Base-by-base conservation (phyloP, 2,888 invertebrate species). In the Agrochola circellaris region DNA sequence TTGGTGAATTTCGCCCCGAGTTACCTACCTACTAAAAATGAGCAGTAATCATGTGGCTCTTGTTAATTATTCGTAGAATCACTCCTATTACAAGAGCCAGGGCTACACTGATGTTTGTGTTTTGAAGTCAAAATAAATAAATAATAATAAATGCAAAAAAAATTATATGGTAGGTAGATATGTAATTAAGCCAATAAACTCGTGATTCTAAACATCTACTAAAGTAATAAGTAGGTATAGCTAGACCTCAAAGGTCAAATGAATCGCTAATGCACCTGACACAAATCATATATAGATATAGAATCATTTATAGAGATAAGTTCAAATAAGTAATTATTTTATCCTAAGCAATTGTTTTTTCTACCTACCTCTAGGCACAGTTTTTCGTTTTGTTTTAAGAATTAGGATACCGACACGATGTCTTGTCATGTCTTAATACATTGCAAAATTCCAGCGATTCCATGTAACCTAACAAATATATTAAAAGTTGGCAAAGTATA, bases 231-330 rank as follows among this genome's bases (percentile, higher is more conserved):
- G 2, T n/a, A 20, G 11, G 6, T 17, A 3, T 30, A 13, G 20
- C 30, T 73, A 56, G 17, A 70, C 11, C 23, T 67, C 66, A 67
- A 61, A 77, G 45, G 60, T 61, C 13, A 73, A 51, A 61, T 51
- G 8, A 54, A 68, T 67, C 11, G 20, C n/a, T 64, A 58, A 13
- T 30, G 38, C 42, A 68, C 6, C n/a, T 48, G 30, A 54, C 42
- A 38, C 13, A 45, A 62, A 74, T 67, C 23, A 34, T n/a, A n/a
- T n/a, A n/a, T n/a, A n/a, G n/a, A n/a, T n/a, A n/a, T n/a, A n/a
- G n/a, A n/a, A n/a, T n/a, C n/a, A n/a, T n/a, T n/a, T n/a, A n/a
- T n/a, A n/a, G n/a, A n/a, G n/a, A 17, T 64, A 65, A 26, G 15
- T 51, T 26, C 3, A 26, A 34, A 71, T 48, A 42, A 42, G 9